These are phyloP conservation scores for Danio jaintianensis DNA, from an alignment of 2,797 vertebrate species.

Conservation along the genomic window DNA sequence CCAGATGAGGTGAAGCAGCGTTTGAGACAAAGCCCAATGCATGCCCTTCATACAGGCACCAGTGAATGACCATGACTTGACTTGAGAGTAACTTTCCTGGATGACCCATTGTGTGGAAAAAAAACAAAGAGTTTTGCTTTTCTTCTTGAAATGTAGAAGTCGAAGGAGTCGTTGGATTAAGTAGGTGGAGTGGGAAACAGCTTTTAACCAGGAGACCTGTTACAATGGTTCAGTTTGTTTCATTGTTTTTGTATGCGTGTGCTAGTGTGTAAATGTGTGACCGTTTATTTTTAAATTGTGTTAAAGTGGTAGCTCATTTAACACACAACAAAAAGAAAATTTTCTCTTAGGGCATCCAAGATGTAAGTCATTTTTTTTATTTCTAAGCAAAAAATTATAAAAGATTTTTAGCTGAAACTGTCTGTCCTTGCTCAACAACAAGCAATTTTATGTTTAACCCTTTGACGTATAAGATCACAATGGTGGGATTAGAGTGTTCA, in stretches of 20 bases:
- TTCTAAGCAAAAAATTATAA: too few relatives aligned
- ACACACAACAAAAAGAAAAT: too few relatives aligned
- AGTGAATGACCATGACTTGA: slow-evolving; percentile 86
- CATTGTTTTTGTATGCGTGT: background rate
- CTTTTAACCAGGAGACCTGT: slow-evolving; percentile 5
- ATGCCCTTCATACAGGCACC: slow-evolving; percentile 78
- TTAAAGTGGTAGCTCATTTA: too few relatives aligned
- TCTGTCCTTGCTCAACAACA: too few relatives aligned
- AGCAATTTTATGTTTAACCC: too few relatives aligned
- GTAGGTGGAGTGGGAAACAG: slow-evolving; percentile 40
- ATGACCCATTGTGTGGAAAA: slow-evolving; percentile 80
- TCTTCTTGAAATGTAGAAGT: slow-evolving; percentile 14
- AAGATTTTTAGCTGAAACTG: too few relatives aligned
- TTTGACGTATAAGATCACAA: too few relatives aligned
- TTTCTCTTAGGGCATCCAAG: too few relatives aligned
- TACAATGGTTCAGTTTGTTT: slow-evolving; percentile 7
- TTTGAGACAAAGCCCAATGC: slow-evolving; percentile 77
- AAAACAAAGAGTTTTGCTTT: slow-evolving; percentile 1
- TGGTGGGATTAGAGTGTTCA: too few relatives aligned
- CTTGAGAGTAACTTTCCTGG: slow-evolving; percentile 83
- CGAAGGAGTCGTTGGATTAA: background rate
- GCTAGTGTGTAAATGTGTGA: too few relatives aligned
- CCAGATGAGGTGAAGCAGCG: slow-evolving; percentile 65
- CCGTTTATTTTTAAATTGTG: background rate
- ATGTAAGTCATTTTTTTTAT: too few relatives aligned